Evolutionary conservation across 2,888 invertebrate species (phyloP), one percentile per base, ranked within the genome.

Genomic region (Oxyteleia sp.): DNA sequence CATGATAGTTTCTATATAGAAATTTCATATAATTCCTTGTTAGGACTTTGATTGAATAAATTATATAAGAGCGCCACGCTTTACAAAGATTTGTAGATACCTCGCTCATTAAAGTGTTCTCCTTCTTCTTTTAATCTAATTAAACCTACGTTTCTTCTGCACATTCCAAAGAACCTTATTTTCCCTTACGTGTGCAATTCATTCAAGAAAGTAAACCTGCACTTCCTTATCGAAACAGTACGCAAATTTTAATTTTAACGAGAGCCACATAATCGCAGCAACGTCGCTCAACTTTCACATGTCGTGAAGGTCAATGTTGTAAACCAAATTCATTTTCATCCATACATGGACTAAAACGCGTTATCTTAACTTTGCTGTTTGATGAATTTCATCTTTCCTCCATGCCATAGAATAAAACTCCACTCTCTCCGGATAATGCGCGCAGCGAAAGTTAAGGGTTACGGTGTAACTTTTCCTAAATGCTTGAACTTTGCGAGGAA

Each of bases 371-470:
- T 61, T 43, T n/a, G 20, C 35, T 13, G 13, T 57, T 63, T 78
- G 69, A 69, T 69, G 45, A 47, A 78, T 78, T 78, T 55, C 49
- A 49, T 69, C 13, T 45, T 53, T n/a, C 29, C 8, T 29, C 11
- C n/a, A 32, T 20, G 26, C 29, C 51, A 29, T 16, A 4, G n/a
- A 57, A 64, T 43, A 23, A 63, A 59, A 51, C 68, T 15, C 23
- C 4, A 66, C 78, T 78, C 69, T 23, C 23, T 23, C 23, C 18
- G 41, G 4, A 16, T 26, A 38, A 47, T 16, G 18, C 45, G 29
- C 47, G 38, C 43, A 61, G 78, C 61, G 78, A 78, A 78, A 78
- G 78, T 78, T 57, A 26, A 38, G 61, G 61, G 53, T 57, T 49
- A 57, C 15, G 4, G 49, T 18, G 20, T n/a, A 29, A 59, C 59